Evolutionary conservation across 2,797 vertebrate species (phyloP).

Genomic region (Malacoraja senta): DNA sequence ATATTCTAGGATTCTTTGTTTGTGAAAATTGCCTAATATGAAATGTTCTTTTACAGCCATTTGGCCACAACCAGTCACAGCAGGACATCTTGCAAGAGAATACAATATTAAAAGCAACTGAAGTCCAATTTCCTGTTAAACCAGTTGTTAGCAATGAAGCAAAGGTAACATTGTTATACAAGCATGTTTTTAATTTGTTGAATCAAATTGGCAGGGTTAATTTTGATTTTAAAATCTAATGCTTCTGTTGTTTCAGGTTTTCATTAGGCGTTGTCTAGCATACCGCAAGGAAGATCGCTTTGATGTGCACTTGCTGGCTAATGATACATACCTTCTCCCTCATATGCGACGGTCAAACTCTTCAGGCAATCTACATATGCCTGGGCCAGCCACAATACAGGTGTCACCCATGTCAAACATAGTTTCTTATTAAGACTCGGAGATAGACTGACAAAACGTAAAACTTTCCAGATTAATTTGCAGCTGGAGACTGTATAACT

Average conservation of each 20-base stretch:
- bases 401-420: slow-evolving; percentile 80
- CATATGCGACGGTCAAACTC: slow-evolving; percentile 98
- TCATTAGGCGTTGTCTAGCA: slow-evolving; percentile 93
- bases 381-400: slow-evolving; percentile 67
- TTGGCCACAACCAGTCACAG: slow-evolving; percentile 98
- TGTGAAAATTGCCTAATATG: background rate
- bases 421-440: slow-evolving; percentile 81
- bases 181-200: slow-evolving; percentile 45
- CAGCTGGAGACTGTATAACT: slow-evolving; percentile 56
- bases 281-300: slow-evolving; percentile 96
- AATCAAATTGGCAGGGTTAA: slow-evolving; percentile 45
- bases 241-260: slow-evolving; percentile 63
- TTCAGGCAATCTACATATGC: slow-evolving; percentile 91
- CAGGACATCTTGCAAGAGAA: slow-evolving; percentile 99
- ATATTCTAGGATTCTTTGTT: background rate
- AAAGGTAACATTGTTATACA: slow-evolving; percentile 68
- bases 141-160: slow-evolving; percentile 96
- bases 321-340: slow-evolving; percentile 91
- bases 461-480: slow-evolving; percentile 56
- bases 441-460: slow-evolving; percentile 51
- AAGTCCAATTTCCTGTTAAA: slow-evolving; percentile 96
- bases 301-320: slow-evolving; percentile 90
- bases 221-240: slow-evolving; percentile 8
- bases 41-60: slow-evolving; percentile 68
- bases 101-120: slow-evolving; percentile 97